Conservation (phyloP, 1,140 invertebrate species). For the Euwallacea fornicatus region DNA sequence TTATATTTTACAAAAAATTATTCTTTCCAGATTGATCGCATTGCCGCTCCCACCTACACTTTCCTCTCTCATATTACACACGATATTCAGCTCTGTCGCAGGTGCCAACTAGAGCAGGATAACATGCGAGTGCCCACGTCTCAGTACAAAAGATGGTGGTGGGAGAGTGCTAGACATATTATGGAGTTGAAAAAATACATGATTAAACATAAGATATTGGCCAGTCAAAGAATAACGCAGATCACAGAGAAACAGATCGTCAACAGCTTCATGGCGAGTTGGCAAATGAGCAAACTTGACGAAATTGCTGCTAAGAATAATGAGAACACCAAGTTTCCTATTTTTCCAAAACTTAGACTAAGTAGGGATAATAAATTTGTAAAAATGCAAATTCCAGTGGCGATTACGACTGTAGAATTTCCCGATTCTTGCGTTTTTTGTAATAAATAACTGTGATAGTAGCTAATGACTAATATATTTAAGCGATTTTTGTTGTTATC, state of each 20-base stretch:
- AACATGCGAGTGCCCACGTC: constrained; percentile 4
- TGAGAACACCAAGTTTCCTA: constrained; percentile 42
- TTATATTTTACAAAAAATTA: not conserved
- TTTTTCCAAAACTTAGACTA: constrained; percentile 50
- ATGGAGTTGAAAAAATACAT: constrained; percentile 41
- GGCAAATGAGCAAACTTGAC: constrained; percentile 41
- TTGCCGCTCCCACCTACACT: constrained; percentile 58
- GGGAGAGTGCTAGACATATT: constrained; percentile 48
- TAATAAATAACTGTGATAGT: constrained; percentile 12
- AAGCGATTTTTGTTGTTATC: too few species aligned
- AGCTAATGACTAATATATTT: too few species aligned
- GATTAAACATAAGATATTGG: constrained; percentile 46
- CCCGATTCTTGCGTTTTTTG: constrained; percentile 31
- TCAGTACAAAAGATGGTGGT: constrained; percentile 50
- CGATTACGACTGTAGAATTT: constrained; percentile 48
- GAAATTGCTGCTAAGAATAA: constrained; percentile 45
- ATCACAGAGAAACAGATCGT: constrained; percentile 32
- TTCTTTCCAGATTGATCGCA: constrained; percentile 52
- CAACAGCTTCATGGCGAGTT: constrained; percentile 23
- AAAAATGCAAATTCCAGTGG: constrained; percentile 46
- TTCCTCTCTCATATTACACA: constrained; percentile 50
- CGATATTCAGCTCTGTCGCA: constrained; percentile 33
- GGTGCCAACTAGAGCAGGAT: constrained; percentile 31
- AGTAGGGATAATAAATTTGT: constrained; percentile 40
- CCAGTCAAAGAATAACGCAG: constrained; percentile 29